Percentiles rank a stretch among this genome's conserved stretches.
phyloP scores from a whole-genome alignment of 2,888 invertebrate genomes.

The Monoplex corrugatus region DNA sequence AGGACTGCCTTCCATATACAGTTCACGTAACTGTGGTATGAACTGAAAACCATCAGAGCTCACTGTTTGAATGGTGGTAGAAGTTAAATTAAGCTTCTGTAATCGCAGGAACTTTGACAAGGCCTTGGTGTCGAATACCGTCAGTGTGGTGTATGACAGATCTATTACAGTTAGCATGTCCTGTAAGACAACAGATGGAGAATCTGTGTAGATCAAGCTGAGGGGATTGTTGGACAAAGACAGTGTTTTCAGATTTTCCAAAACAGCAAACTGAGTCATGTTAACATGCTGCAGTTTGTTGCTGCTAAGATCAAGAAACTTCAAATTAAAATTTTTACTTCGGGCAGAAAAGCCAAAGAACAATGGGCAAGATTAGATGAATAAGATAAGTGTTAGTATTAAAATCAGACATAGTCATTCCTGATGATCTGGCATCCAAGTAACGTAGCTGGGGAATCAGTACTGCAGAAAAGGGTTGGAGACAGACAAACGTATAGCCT shows the following conservation, averaged over 20 bases:
- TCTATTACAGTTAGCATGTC: neutral
- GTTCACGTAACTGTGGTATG: neutral
- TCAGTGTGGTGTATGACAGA: neutral
- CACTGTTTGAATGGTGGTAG: neutral
- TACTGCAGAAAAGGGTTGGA: neutral
- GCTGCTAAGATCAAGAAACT: neutral
- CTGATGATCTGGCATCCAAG: constrained; percentile 5
- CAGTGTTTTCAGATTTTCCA: neutral
- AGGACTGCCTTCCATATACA: neutral
- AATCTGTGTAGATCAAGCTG: neutral
- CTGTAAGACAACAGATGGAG: neutral
- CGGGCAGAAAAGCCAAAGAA: neutral
- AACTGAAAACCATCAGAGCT: neutral
- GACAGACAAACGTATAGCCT: neutral
- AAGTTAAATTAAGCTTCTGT: neutral
- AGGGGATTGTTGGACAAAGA: constrained; percentile 6
- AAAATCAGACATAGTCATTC: neutral
- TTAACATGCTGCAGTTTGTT: neutral
- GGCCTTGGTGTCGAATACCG: neutral
- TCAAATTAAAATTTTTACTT: neutral
- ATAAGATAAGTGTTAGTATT: neutral
- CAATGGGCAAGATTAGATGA: neutral
- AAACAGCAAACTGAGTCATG: neutral
- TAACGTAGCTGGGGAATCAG: neutral
- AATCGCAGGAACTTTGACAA: neutral